These are phyloP conservation scores for Psylliodes chrysocephalus DNA, from an alignment of 2,888 invertebrate species.

Conservation along the genomic window DNA sequence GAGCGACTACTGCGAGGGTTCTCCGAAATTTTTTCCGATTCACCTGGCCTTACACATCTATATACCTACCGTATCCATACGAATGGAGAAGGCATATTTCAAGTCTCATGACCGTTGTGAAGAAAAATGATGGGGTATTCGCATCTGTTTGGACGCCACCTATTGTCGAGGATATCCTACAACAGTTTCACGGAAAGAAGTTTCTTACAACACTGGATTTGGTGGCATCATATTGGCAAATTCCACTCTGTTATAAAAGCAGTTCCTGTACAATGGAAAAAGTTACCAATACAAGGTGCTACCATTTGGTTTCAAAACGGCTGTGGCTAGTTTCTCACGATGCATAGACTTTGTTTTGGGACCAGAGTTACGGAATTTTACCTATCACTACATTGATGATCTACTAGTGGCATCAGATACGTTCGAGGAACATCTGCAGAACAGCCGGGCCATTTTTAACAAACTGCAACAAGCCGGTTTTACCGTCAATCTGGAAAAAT, in stretches of 20 bases:
- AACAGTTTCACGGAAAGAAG: neutral
- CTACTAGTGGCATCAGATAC: too few species aligned
- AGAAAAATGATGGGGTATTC: constrained; percentile 8
- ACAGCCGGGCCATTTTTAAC: too few species aligned
- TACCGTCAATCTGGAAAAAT: neutral
- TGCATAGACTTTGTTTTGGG: neutral
- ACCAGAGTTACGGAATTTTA: neutral
- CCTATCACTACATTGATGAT: neutral
- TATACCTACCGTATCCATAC: too few species aligned
- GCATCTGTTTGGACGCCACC: neutral
- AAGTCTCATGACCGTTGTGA: neutral
- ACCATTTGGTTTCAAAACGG: too few species aligned
- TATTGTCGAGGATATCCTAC: neutral
- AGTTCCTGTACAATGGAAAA: too few species aligned
- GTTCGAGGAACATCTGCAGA: too few species aligned
- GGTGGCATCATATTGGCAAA: neutral
- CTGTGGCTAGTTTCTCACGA: neutral
- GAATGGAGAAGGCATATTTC: too few species aligned
- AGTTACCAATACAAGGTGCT: neutral
- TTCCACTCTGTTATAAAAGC: neutral
- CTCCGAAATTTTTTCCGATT: too few species aligned
- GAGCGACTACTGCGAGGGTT: too few species aligned
- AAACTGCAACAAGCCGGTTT: too few species aligned
- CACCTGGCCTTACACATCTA: too few species aligned
- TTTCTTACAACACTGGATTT: neutral